Percentiles rank a stretch among this genome's conserved stretches.
phyloP scores from a whole-genome alignment of 2,113 vertebrate species.

The Rhegmatorhina hoffmannsi region DNA sequence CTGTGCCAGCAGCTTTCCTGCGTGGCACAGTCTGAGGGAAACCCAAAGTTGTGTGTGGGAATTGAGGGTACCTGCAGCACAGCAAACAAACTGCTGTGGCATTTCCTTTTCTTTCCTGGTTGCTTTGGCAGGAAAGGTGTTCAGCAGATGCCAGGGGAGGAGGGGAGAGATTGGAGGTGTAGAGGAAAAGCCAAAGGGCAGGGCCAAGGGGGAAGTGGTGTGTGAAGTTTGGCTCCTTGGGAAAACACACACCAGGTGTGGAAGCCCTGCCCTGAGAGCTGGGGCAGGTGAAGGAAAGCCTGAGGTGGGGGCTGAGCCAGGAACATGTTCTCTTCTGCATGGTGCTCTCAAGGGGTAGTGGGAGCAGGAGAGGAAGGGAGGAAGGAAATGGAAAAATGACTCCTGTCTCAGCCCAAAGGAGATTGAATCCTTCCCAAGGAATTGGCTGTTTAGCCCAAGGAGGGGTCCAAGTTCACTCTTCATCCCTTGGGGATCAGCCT shows the following conservation, averaged over 20 bases:
- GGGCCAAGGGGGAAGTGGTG: background rate
- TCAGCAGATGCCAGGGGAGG: background rate
- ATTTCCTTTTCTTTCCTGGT: background rate
- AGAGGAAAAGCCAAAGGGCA: conserved; percentile 50
- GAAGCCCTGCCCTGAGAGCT: background rate
- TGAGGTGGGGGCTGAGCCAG: background rate
- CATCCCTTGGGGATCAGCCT: background rate
- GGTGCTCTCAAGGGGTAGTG: background rate
- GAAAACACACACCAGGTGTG: background rate
- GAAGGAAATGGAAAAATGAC: background rate
- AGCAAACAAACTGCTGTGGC: background rate
- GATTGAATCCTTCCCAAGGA: background rate
- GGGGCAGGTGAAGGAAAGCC: background rate
- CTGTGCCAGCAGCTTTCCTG: background rate
- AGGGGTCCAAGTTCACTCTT: background rate
- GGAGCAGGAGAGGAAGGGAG: background rate
- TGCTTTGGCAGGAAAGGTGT: conserved; percentile 37
- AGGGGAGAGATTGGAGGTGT: background rate
- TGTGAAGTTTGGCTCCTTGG: conserved; percentile 18
- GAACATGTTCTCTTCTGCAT: background rate
- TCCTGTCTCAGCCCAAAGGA: background rate
- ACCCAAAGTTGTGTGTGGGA: background rate
- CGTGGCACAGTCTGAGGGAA: background rate
- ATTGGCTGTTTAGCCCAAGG: background rate
- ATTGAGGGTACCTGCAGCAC: background rate